Conservation (phyloP, 2,797 vertebrate genomes). For the Sebastes steindachneri region DNA sequence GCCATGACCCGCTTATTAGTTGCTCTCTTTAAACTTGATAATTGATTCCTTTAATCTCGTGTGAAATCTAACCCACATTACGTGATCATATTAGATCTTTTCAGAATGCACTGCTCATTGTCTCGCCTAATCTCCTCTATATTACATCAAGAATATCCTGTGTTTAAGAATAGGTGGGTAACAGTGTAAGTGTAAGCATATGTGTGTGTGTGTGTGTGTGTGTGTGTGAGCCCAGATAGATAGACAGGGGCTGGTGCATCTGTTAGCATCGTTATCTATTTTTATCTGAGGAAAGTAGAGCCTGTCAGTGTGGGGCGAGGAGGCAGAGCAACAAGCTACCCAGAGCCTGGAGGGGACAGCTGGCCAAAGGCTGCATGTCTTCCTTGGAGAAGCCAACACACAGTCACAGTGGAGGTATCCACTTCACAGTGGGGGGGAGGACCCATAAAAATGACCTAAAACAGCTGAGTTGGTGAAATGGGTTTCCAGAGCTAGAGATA, state of each 20-base stretch:
- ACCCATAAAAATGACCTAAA: slow-evolving; percentile 17
- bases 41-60: slow-evolving; percentile 55
- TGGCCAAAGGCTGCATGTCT: slow-evolving; percentile 59
- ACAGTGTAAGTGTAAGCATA: slow-evolving; percentile 26
- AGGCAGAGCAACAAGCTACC: slow-evolving; percentile 69
- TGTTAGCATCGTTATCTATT: slow-evolving; percentile 86
- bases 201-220: background rate
- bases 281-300: slow-evolving; percentile 84
- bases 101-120: background rate
- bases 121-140: slow-evolving; percentile 15
- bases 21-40: slow-evolving; percentile 54
- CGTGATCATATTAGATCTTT: background rate
- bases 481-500: background rate
- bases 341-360: slow-evolving; percentile 71
- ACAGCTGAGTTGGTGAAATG: slow-evolving; percentile 8
- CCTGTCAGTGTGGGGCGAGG: slow-evolving; percentile 64
- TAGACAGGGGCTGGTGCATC: slow-evolving; percentile 81
- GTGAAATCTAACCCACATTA: slow-evolving; percentile 18
- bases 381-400: slow-evolving; percentile 28
- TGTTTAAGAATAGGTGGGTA: slow-evolving; percentile 39
- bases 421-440: background rate
- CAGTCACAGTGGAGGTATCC: slow-evolving; percentile 4
- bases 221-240: slow-evolving; percentile 53
- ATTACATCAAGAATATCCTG: slow-evolving; percentile 59
- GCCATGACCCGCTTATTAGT: slow-evolving; percentile 71